Evolutionary conservation across 2,113 vertebrate genomes (phyloP).

Genomic region (Loxodonta africana): DNA sequence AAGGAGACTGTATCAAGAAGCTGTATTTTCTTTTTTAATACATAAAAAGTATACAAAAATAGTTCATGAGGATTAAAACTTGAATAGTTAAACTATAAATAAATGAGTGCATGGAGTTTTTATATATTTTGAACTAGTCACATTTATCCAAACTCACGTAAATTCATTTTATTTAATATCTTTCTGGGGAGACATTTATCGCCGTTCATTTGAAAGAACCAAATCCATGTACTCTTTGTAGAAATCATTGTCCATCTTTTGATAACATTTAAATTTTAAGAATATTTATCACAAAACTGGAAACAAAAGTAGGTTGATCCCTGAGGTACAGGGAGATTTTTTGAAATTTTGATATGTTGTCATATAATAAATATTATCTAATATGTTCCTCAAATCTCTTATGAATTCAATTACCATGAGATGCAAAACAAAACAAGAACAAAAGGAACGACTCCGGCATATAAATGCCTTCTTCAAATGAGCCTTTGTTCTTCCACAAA

Average conservation of each 20-base stretch:
- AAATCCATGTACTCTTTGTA: not conserved
- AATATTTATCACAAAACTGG: not conserved
- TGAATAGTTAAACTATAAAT: not conserved
- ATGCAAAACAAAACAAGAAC: slow-evolving; percentile 77
- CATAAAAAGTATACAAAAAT: not conserved
- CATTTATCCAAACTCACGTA: not conserved
- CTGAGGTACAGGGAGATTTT: not conserved
- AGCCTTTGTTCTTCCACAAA: slow-evolving; percentile 77
- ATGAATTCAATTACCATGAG: slow-evolving; percentile 75
- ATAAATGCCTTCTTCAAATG: slow-evolving; percentile 80
- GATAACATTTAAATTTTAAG: slow-evolving; percentile 14
- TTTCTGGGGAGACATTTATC: not conserved
- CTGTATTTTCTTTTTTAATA: not conserved
- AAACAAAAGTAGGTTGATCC: slow-evolving; percentile 28
- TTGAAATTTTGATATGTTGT: slow-evolving; percentile 56
- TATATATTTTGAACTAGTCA: slow-evolving; percentile 2
- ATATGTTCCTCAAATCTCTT: slow-evolving; percentile 63
- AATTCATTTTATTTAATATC: not conserved
- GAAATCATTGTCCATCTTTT: slow-evolving; percentile 32
- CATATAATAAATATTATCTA: slow-evolving; percentile 65
- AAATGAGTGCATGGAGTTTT: not conserved
- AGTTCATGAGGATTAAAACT: not conserved
- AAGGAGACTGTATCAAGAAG: not conserved
- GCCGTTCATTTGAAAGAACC: not conserved
- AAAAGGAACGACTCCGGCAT: slow-evolving; percentile 74